Base-by-base conservation (phyloP, 2,797 vertebrate genomes). In the Phrynocephalus guinanensis region DNA sequence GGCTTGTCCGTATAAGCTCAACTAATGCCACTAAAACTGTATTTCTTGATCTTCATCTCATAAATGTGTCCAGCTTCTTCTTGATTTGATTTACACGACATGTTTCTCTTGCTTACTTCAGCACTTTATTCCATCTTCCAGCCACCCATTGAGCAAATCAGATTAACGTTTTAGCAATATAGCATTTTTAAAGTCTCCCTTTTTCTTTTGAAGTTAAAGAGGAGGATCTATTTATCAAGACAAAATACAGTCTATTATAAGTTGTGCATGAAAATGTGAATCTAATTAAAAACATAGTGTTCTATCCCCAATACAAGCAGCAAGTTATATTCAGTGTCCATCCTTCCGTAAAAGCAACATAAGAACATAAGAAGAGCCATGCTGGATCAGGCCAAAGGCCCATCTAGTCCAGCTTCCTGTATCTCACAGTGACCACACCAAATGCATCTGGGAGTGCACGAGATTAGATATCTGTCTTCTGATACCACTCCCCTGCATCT, bases 101-200 rank as follows among this genome's bases (percentile, higher is more conserved):
- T 44, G 67, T 22, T 87, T 86, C 75, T 87, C 68, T 86, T 28
- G n/a, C 87, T 88, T 4, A 81, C 87, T 92, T 92, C 63, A 78
- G 75, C 79, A 91, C 38, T 84, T 79, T 71, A 70, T 82, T 82
- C 77, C 56, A 72, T 79, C 52, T 83, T 56, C 30, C 76, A 56
- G 63, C 16, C 86, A 88, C 24, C 26, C 85, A 63, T 83, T 50
- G 76, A 30, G 4, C 1, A 89, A 89, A 86, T 66, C 5, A 93
- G 81, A 90, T 89, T 81, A 70, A 86, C 66, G 20, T 81, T 89
- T 94, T 90, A 90, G 86, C 81, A 86, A n/a, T 1, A 48, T 1
- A 24, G 6, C 0, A n/a, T 79, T 87, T 30, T 79, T 83, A 33
- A 79, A 70, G 7, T 6, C 22, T 50, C 38, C 60, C 30, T 83